Percentiles rank a stretch among this genome's conserved stretches.
phyloP scores from a whole-genome alignment of 2,797 vertebrate genomes.

The Melanotaenia nigrans region DNA sequence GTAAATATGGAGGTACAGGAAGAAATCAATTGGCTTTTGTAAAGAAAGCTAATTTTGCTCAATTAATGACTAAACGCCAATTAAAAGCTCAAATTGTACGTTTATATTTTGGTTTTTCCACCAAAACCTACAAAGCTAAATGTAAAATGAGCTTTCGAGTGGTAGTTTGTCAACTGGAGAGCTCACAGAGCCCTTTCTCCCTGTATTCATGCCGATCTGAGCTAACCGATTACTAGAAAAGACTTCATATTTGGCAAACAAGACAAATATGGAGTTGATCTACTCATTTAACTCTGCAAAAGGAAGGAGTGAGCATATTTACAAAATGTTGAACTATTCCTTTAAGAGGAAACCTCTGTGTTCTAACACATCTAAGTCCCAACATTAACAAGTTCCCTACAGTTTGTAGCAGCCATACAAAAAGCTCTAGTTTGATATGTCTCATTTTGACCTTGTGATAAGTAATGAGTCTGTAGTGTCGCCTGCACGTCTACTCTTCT shows the following conservation, averaged over 20 bases:
- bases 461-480: slow-evolving; percentile 66
- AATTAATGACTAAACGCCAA: too few species aligned
- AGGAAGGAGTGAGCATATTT: slow-evolving; percentile 3
- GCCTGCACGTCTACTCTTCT: slow-evolving; percentile 55
- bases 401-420: slow-evolving; percentile 61
- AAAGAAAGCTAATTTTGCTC: neutral
- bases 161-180: neutral
- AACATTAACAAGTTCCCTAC: slow-evolving; percentile 40
- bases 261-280: neutral
- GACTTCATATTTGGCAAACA: neutral
- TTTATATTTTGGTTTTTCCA: neutral
- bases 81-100: neutral
- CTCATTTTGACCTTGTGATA: slow-evolving; percentile 31
- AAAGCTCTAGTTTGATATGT: slow-evolving; percentile 73
- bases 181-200: neutral
- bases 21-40: neutral
- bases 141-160: slow-evolving; percentile 1
- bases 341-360: slow-evolving; percentile 15
- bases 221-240: neutral
- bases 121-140: neutral
- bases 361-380: slow-evolving; percentile 28
- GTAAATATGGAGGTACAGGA: slow-evolving; percentile 6
- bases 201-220: neutral
- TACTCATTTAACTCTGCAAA: neutral
- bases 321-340: slow-evolving; percentile 30